Evolutionary conservation across 2,113 vertebrate species (phyloP).

Genomic region (Nothobranchius furzeri): DNA sequence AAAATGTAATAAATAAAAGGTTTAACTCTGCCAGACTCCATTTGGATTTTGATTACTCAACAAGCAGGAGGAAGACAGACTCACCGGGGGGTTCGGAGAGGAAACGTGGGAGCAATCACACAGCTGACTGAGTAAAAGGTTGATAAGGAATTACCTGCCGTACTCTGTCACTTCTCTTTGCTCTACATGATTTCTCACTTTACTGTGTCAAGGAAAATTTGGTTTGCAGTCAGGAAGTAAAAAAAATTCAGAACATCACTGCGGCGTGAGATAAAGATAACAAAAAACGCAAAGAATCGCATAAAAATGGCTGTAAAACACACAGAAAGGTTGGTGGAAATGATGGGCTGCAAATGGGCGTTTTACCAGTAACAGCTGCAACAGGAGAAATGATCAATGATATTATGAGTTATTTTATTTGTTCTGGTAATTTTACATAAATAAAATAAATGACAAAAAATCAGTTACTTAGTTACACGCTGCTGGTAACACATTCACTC

Average conservation of each 20-base stretch:
- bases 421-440: background rate
- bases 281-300: conserved; percentile 1
- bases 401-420: background rate
- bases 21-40: conserved; percentile 7
- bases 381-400: background rate
- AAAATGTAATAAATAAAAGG: background rate
- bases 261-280: background rate
- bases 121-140: background rate
- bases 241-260: background rate
- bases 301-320: background rate
- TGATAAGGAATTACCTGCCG: conserved; percentile 10
- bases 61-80: background rate
- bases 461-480: conserved; percentile 13
- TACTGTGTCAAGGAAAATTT: conserved; percentile 1
- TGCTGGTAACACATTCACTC: conserved; percentile 25
- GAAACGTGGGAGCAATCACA: conserved; percentile 19
- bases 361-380: too few relatives aligned
- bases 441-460: conserved; percentile 1
- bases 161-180: conserved; percentile 5
- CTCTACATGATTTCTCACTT: conserved; percentile 8
- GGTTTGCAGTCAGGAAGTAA: conserved; percentile 7
- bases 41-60: conserved; percentile 23
- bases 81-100: background rate
- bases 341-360: background rate
- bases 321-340: background rate